A percentile compares a stretch with the other conserved stretches of the same genome.
These are phyloP conservation scores for Baccha elongata DNA, from an alignment of 2,888 invertebrate genomes.

Conservation along the genomic window DNA sequence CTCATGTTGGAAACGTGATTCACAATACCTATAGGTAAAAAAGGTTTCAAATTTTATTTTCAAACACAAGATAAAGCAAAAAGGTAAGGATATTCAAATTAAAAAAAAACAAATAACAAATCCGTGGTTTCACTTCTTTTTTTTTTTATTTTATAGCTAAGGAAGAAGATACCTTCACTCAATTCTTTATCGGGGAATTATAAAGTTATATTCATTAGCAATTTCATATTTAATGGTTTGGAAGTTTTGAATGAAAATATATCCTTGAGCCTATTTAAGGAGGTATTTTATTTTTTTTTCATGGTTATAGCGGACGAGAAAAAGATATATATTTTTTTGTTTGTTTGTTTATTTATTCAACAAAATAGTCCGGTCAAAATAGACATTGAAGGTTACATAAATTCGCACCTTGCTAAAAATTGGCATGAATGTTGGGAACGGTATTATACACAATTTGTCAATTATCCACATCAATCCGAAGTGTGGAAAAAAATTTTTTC, in stretches of 20 bases:
- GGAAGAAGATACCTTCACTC: constrained; percentile 18
- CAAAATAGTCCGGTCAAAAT: no score
- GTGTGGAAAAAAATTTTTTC: no score
- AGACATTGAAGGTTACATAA: no score
- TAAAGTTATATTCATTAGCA: constrained; percentile 25
- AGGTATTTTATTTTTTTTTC: no score
- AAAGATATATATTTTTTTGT: no score
- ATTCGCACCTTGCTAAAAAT: no score
- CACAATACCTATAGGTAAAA: no score
- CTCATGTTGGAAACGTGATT: constrained; percentile 57
- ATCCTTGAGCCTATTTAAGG: not conserved
- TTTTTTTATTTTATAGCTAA: not conserved
- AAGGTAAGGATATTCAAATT: not conserved
- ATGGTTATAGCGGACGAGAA: no score
- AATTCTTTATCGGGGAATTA: constrained; percentile 6
- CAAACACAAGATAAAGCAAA: constrained; percentile 9
- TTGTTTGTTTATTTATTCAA: no score
- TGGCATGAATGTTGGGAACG: no score
- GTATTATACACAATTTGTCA: no score
- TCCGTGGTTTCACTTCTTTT: not conserved
- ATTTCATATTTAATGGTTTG: not conserved
- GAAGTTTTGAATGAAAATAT: not conserved
- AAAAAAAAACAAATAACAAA: not conserved
- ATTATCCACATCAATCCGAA: no score
- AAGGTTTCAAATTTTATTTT: constrained; percentile 51